Evolutionary conservation across 2,888 invertebrate species (phyloP).

Genomic region (Papilio gigon): DNA sequence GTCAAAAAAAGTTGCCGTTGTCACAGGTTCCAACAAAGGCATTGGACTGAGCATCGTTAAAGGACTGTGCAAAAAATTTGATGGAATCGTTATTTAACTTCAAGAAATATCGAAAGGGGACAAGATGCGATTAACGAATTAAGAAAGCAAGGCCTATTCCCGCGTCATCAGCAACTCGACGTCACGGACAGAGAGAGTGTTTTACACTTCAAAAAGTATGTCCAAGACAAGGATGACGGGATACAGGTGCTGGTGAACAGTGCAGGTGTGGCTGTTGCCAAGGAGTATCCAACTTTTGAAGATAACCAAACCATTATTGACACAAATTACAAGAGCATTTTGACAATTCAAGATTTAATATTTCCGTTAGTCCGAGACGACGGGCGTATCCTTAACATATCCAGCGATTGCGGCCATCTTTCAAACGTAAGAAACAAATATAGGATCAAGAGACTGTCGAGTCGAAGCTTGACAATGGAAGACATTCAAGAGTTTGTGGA

Average conservation of each 20-base stretch:
- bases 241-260: conserved; percentile 89
- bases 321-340: conserved; percentile 86
- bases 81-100: conserved; percentile 86
- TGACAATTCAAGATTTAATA: conserved; percentile 83
- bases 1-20: too few species aligned
- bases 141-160: conserved; percentile 70
- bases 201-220: conserved; percentile 76
- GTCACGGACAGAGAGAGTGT: conserved; percentile 82
- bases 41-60: conserved; percentile 84
- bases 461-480: conserved; percentile 50
- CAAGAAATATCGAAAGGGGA: conserved; percentile 73
- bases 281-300: conserved; percentile 48
- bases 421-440: conserved; percentile 77
- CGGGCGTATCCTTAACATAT: conserved; percentile 88
- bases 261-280: conserved; percentile 84
- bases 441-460: conserved; percentile 62
- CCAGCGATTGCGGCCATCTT: conserved; percentile 85
- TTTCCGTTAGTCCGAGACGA: conserved; percentile 86
- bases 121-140: conserved; percentile 75
- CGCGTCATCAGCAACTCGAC: conserved; percentile 85
- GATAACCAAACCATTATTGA: conserved; percentile 83
- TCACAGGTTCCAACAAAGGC: too few species aligned
- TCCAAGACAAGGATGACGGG: conserved; percentile 84
- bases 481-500: conserved; percentile 73
- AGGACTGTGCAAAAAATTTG: conserved; percentile 81